Percentiles rank a stretch among this genome's conserved stretches.
Conservation (phyloP, 1,140 invertebrate species). For the Maconellicoccus hirsutus region DNA sequence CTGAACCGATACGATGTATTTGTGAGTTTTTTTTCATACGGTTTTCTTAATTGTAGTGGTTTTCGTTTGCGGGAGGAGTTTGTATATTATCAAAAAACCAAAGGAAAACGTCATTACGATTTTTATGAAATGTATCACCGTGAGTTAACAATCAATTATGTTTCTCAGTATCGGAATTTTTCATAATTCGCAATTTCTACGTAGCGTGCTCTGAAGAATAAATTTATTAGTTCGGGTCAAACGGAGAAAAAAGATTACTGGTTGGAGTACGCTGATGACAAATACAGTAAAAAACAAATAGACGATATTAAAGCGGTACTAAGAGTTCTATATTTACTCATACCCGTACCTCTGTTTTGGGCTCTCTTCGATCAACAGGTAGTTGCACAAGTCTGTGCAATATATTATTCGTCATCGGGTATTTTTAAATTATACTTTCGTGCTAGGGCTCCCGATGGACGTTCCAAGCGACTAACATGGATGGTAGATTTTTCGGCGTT, state of each 20-base stretch:
- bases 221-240: not conserved
- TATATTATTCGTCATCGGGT: not conserved
- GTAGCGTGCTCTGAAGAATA: slow-evolving; percentile 27
- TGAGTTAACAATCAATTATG: no score
- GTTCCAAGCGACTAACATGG: slow-evolving; percentile 81
- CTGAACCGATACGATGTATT: no score
- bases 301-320: slow-evolving; percentile 46
- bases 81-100: slow-evolving; percentile 68
- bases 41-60: slow-evolving; percentile 52
- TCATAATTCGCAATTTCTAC: no score
- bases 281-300: slow-evolving; percentile 41
- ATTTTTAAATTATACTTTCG: no score
- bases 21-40: no score
- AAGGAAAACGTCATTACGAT: slow-evolving; percentile 70
- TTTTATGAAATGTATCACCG: slow-evolving; percentile 61
- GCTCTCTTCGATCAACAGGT: slow-evolving; percentile 51
- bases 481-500: slow-evolving; percentile 56
- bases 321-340: slow-evolving; percentile 44
- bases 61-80: slow-evolving; percentile 60
- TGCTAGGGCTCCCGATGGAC: slow-evolving; percentile 90
- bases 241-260: slow-evolving; percentile 47
- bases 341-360: slow-evolving; percentile 59
- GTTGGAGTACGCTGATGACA: slow-evolving; percentile 62
- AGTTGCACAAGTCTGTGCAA: not conserved
- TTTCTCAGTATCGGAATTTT: no score